These are phyloP conservation scores for Wasmannia auropunctata DNA, from an alignment of 1,140 invertebrate genomes.

Conservation along the genomic window DNA sequence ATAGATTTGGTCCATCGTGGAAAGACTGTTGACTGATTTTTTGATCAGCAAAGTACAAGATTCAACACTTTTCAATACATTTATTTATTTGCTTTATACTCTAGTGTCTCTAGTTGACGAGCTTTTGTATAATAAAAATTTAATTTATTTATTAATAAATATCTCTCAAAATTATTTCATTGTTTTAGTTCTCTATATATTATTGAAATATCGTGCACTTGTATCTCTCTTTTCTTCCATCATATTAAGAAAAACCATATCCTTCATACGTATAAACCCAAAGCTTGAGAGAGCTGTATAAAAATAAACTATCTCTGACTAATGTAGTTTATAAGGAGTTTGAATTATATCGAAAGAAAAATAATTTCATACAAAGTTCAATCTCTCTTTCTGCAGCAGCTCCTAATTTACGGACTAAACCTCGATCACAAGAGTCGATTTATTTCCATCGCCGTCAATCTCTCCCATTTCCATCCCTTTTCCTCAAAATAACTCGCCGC, in stretches of 20 bases:
- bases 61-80: not conserved
- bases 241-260: not conserved
- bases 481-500: conserved; percentile 1
- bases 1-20: not conserved
- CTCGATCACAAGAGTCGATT: conserved; percentile 27
- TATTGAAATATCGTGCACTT: not conserved
- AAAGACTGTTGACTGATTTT: not conserved
- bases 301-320: not conserved
- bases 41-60: not conserved
- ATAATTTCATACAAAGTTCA: not conserved
- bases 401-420: not conserved
- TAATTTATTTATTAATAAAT: not conserved
- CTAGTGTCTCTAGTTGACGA: not conserved
- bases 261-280: not conserved
- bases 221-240: not conserved
- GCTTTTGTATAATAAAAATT: not conserved
- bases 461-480: not conserved
- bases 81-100: not conserved
- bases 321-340: not conserved
- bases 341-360: not conserved
- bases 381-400: not conserved
- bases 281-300: not conserved
- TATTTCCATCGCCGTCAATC: conserved; percentile 39
- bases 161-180: not conserved
- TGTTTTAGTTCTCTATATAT: not conserved